phyloP scores from a whole-genome alignment of 2,797 vertebrate genomes.

The Otolemur crassicaudatus region DNA sequence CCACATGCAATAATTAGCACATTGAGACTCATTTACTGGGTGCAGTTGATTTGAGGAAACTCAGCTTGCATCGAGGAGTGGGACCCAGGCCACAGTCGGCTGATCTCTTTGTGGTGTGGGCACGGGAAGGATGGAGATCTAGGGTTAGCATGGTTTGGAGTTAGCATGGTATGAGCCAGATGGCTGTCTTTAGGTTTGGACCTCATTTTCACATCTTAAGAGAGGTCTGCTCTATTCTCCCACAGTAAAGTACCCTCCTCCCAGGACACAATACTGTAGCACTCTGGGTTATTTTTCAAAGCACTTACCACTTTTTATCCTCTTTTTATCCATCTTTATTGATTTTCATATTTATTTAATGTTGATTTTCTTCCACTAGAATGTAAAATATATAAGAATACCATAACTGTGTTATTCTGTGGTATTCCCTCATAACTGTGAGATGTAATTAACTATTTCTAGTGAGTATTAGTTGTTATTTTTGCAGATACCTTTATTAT shows the following conservation, averaged over 20 bases:
- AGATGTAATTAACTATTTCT: background rate
- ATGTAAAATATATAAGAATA: background rate
- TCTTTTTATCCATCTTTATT: background rate
- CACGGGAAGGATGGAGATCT: background rate
- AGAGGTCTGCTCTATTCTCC: background rate
- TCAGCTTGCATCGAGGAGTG: background rate
- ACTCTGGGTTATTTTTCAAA: background rate
- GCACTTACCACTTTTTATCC: background rate
- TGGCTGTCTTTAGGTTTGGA: background rate
- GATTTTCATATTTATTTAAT: background rate
- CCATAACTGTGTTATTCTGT: background rate
- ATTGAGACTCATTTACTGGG: background rate
- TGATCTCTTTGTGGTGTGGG: fast-evolving
- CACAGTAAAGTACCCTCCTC: fast-evolving
- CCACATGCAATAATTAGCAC: background rate
- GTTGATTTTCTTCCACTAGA: background rate
- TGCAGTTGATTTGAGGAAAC: fast-evolving
- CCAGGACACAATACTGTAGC: background rate
- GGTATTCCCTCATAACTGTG: background rate
- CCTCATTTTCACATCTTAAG: background rate
- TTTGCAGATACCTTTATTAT: background rate
- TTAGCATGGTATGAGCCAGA: too few species aligned
- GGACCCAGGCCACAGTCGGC: fast-evolving
- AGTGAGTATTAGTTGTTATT: background rate
- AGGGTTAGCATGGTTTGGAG: background rate